Conservation (phyloP, 1,140 invertebrate species). For the Rhyacophila brunnea region DNA sequence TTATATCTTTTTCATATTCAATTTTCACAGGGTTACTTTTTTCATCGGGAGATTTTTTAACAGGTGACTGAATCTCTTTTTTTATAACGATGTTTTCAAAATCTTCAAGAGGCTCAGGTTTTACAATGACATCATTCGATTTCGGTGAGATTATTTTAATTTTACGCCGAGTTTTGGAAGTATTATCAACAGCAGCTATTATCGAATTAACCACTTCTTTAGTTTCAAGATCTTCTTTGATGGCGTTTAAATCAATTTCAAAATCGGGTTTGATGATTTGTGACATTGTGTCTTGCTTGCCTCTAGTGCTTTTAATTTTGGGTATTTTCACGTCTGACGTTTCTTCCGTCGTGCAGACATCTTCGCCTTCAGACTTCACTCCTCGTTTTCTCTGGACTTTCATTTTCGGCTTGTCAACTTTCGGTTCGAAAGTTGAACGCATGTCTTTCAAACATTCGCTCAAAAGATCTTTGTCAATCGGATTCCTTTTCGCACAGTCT, state of each 20-base stretch:
- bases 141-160: too few species aligned
- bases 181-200: too few species aligned
- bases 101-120: too few species aligned
- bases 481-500: slow-evolving; percentile 9
- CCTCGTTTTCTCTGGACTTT: slow-evolving; percentile 9
- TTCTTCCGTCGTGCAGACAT: not conserved
- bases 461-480: slow-evolving; percentile 11
- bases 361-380: not conserved
- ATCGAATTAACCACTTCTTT: not conserved
- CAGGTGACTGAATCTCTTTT: not conserved
- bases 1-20: slow-evolving; percentile 20
- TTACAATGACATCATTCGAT: too few species aligned
- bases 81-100: too few species aligned
- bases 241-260: not conserved
- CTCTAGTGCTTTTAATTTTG: not conserved
- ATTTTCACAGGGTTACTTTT: slow-evolving; percentile 19
- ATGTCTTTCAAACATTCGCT: slow-evolving; percentile 14
- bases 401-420: slow-evolving; percentile 11
- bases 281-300: not conserved
- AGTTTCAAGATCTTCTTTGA: not conserved
- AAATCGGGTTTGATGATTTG: not conserved
- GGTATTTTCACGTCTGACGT: not conserved
- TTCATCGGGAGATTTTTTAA: not conserved
- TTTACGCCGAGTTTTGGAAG: not conserved
- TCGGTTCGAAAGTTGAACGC: slow-evolving; percentile 12